Evolutionary conservation across 2,888 invertebrate species (phyloP).

Genomic region (Uloborus plumipes): DNA sequence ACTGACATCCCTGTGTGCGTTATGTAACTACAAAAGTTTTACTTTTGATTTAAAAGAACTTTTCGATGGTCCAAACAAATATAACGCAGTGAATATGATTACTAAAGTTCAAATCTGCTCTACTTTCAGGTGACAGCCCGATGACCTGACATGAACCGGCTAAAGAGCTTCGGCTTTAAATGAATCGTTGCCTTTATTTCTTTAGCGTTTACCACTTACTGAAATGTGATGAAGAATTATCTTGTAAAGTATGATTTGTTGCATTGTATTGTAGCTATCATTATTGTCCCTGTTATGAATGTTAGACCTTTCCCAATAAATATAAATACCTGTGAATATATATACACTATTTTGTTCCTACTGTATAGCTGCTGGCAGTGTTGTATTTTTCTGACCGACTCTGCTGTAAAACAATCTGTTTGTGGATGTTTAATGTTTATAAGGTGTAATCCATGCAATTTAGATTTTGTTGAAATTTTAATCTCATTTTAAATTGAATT

Average conservation of each 20-base stretch:
- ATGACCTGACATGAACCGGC: constrained; percentile 33
- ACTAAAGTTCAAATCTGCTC: neutral
- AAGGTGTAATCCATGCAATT: constrained; percentile 26
- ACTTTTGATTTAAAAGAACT: no score
- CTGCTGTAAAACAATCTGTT: constrained; percentile 41
- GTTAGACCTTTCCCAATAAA: constrained; percentile 42
- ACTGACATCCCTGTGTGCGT: no score
- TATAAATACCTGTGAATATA: constrained; percentile 59
- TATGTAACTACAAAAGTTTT: no score
- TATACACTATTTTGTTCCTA: constrained; percentile 61
- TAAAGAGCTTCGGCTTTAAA: constrained; percentile 62
- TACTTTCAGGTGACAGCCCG: neutral
- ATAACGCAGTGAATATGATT: no score
- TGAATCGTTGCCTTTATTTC: constrained; percentile 62
- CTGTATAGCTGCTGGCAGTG: constrained; percentile 65
- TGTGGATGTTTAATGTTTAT: constrained; percentile 40
- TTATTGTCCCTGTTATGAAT: constrained; percentile 52
- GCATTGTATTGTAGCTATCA: constrained; percentile 60
- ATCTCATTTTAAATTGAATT: constrained; percentile 44
- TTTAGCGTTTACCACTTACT: constrained; percentile 58
- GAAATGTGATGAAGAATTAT: constrained; percentile 63
- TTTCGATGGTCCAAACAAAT: no score
- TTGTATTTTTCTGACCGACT: constrained; percentile 57
- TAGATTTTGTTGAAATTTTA: constrained; percentile 28
- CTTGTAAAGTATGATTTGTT: constrained; percentile 64